Evolutionary conservation across 2,888 invertebrate genomes (phyloP), one percentile per base, ranked within the genome.

Genomic region (Periphyllus acericola): DNA sequence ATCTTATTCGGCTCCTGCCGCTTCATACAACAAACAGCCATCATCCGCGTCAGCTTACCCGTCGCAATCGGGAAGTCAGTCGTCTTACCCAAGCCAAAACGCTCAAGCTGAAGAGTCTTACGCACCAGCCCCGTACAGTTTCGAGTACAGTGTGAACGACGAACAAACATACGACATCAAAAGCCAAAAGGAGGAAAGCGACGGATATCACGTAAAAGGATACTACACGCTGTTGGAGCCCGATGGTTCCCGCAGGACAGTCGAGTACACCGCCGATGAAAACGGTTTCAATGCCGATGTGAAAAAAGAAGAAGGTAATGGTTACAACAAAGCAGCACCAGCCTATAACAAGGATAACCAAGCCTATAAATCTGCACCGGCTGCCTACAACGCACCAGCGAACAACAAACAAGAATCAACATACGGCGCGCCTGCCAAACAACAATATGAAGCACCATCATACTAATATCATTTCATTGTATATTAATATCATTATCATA

Each of bases 201-300:
- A 90, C 84, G 89, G 95, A 95, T 91, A 94, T 95, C 78, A n/a
- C 29, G 86, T 87, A 19, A 79, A 68, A 71, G 86, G 85, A 76
- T 74, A 86, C 60, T 83, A 87, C 72, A 78, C 87, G 32, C 60
- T 87, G 32, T 55, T 89, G 78, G 88, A 87, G 25, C 19, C 83
- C 21, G 95, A 95, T 92, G 95, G 95, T 87, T 95, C 95, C 90
- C 94, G 95, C 88, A 93, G 95, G 90, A 95, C 95, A 3, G 95
- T 95, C 89, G 93, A 94, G 92, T 95, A 95, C 92, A 93, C 94
- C 89, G 95, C 95, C 85, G 95, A 95, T 91, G 94, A 95, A 91
- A 95, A 94, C 90, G 95, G 95, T 91, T 95, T 95, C 92, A 95
- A 95, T 91, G 95, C 95, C 89, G 93, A 94, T 91, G 94, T 95